Conservation (phyloP, 1,140 invertebrate genomes). For the Bicyclus anynana region DNA sequence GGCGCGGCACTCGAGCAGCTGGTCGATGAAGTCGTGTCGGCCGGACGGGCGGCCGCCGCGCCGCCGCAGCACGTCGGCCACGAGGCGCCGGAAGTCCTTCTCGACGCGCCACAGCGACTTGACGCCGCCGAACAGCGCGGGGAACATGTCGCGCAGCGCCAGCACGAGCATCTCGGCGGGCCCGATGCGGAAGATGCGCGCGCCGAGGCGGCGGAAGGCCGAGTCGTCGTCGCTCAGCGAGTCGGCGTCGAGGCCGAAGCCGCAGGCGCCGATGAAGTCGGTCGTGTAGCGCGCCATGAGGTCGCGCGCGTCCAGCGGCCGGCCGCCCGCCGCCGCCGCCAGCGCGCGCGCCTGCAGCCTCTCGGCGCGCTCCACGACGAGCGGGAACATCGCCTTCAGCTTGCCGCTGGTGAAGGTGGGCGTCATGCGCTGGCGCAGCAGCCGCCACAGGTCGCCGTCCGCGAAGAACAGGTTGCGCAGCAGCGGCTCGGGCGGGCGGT, state of each 20-base stretch:
- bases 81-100: not conserved
- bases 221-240: constrained; percentile 20
- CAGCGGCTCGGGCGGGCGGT: constrained; percentile 48
- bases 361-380: constrained; percentile 17
- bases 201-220: constrained; percentile 18
- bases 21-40: constrained; percentile 22
- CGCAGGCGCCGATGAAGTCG: constrained; percentile 23
- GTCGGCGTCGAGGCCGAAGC: constrained; percentile 24
- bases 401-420: constrained; percentile 21
- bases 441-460: constrained; percentile 16
- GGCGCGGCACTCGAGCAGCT: constrained; percentile 16
- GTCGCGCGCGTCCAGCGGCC: constrained; percentile 13
- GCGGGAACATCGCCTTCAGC: constrained; percentile 24
- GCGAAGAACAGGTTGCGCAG: constrained; percentile 34
- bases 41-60: constrained; percentile 12
- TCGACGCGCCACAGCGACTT: constrained; percentile 18
- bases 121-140: constrained; percentile 54
- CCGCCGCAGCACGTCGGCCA: constrained; percentile 11
- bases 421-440: constrained; percentile 17
- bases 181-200: constrained; percentile 13
- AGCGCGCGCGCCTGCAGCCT: constrained; percentile 7
- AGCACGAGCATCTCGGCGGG: constrained; percentile 3
- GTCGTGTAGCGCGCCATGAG: constrained; percentile 23
- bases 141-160: constrained; percentile 8
- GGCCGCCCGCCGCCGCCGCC: constrained; percentile 1